Base-by-base conservation (phyloP, 2,888 invertebrate genomes). In the Caenorhabditis wallacei region DNA sequence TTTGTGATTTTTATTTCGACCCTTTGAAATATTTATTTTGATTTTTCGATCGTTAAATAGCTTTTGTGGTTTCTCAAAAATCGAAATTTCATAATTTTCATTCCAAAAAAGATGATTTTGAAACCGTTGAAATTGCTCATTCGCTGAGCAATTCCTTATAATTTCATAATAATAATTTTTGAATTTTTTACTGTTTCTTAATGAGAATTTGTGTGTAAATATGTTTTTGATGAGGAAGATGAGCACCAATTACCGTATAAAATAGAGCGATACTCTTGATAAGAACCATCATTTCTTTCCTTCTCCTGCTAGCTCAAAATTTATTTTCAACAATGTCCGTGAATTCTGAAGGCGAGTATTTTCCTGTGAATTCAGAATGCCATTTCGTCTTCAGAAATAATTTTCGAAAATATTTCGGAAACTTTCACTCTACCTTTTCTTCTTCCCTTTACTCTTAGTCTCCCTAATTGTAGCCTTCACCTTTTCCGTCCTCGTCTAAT, bases 391-490 rank as follows among this genome's bases (percentile, higher is more conserved):
- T 8, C 30, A 30, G 30, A 48, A 40, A 40, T 40, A 40, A 40
- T 40, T 66, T 35, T 24, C 54, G 35, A 20, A 16, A 24, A 26
- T 22, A 37, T 40, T n/a, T 40, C 5, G 16, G n/a, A 20, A 70
- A 70, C 70, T 70, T 70, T 70, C 71, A 18, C 71, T 30, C 2
- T n/a, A 20, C 51, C 43, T 56, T 20, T 46, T 13, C 56, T 57
- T 40, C 13, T 40, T 40, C 4, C 40, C 40, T 13, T 40, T 48
- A 16, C 24, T 18, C 18, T 48, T 48, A 22, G 37, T 5, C 51
- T 56, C 16, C 26, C 75, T 75, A 75, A 75, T 75, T 75, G 66
- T 51, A 66, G 75, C 75, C 75, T 66, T 74, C 74, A 64, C 64
- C 63, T 61, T 43, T 53, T 24, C 43, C 40, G 16, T 53, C 35